These are phyloP conservation scores for Larimichthys crocea DNA, from an alignment of 2,113 vertebrate genomes.

Conservation along the genomic window DNA sequence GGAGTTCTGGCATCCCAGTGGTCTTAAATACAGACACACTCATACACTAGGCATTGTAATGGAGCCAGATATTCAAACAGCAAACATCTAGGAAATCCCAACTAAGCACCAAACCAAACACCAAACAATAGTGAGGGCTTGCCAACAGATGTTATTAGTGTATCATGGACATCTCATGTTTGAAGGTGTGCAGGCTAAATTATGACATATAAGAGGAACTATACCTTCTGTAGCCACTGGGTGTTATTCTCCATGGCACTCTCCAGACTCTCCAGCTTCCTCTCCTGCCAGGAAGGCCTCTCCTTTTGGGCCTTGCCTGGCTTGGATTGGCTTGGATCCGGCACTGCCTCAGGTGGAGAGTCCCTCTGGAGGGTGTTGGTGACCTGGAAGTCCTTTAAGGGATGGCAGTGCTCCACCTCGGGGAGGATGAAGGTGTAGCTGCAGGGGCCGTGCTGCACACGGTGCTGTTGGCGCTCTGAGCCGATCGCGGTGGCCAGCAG, in stretches of 20 bases:
- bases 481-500: slow-evolving; percentile 53
- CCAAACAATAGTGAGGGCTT: slow-evolving; percentile 36
- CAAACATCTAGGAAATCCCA: slow-evolving; percentile 66
- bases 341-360: slow-evolving; percentile 70
- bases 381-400: slow-evolving; percentile 77
- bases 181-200: slow-evolving; percentile 7
- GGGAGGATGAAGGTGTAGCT: slow-evolving; percentile 89
- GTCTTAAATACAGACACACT: slow-evolving; percentile 65
- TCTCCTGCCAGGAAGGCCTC: slow-evolving; percentile 80
- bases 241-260: slow-evolving; percentile 88
- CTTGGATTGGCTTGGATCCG: slow-evolving; percentile 43
- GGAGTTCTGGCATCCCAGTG: slow-evolving; percentile 54
- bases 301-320: slow-evolving; percentile 48
- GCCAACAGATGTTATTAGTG: slow-evolving; percentile 49
- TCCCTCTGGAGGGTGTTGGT: slow-evolving; percentile 86
- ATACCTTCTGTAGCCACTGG: slow-evolving; percentile 89
- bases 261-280: slow-evolving; percentile 84
- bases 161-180: not conserved
- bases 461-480: slow-evolving; percentile 81
- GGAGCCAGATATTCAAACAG: slow-evolving; percentile 43
- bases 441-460: slow-evolving; percentile 85
- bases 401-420: slow-evolving; percentile 82
- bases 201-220: not conserved
- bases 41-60: slow-evolving; percentile 43
- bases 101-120: slow-evolving; percentile 38